These are phyloP conservation scores for Larimichthys polyactis DNA, from an alignment of 2,113 vertebrate species.

Conservation along the genomic window DNA sequence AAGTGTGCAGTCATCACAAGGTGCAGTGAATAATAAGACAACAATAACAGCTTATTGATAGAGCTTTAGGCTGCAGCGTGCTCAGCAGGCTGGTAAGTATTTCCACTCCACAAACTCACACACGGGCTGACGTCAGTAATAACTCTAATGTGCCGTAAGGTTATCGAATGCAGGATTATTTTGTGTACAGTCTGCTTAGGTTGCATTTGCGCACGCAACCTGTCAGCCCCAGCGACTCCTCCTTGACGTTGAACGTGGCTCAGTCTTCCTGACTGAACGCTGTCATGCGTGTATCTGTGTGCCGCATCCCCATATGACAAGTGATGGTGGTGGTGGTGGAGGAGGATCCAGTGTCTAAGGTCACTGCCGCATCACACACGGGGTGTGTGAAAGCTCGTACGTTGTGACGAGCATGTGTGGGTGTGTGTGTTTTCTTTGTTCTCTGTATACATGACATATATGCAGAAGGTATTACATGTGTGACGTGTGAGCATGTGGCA, in stretches of 20 bases:
- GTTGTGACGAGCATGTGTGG: slow-evolving; percentile 15
- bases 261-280: slow-evolving; percentile 42
- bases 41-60: not conserved
- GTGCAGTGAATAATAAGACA: slow-evolving; percentile 14
- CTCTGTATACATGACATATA: not conserved
- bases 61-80: slow-evolving; percentile 2
- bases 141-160: not conserved
- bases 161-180: too few species aligned
- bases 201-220: slow-evolving; percentile 15
- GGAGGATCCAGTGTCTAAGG: slow-evolving; percentile 52
- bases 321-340: slow-evolving; percentile 18
- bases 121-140: not conserved
- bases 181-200: not conserved
- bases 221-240: slow-evolving; percentile 33
- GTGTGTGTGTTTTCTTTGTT: slow-evolving; percentile 31
- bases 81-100: not conserved
- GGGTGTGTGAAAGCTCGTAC: slow-evolving; percentile 52
- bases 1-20: not conserved
- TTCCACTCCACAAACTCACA: not conserved
- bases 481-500: not conserved
- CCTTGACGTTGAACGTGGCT: slow-evolving; percentile 49
- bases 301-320: slow-evolving; percentile 54
- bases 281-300: slow-evolving; percentile 49
- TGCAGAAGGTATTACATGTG: not conserved
- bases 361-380: slow-evolving; percentile 58